Base-by-base conservation (phyloP, 2,888 invertebrate genomes). In the Ophonus ardosiacus region DNA sequence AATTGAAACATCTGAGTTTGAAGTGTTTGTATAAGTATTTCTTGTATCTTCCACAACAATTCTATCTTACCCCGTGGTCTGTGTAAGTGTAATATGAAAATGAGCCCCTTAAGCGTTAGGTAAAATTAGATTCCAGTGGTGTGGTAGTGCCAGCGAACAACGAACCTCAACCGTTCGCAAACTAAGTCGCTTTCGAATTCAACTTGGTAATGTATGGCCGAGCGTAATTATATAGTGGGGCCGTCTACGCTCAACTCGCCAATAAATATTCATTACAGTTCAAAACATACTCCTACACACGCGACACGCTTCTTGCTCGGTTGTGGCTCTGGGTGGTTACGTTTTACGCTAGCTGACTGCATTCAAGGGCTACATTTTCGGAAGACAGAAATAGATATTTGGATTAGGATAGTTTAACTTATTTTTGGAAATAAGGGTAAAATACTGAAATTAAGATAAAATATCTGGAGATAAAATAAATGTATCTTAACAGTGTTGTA, bases 241-340 rank as follows among this genome's bases (percentile, higher is more conserved):
- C 88, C 88, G 89, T 89, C 90, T 90, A 88, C 89, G 89, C 89
- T 89, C 89, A 87, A 89, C 89, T 89, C 87, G 87, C 87, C 89
- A 89, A 90, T 90, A 90, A 90, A 90, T 90, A 90, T 90, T 90
- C 90, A 90, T 90, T 89, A 89, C 88, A 87, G 88, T 89, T 88
- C 88, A 87, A 89, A 89, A 89, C 61, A 82, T 38, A 83, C 74
- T 59, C 74, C 68, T n/a, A 68, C 68, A 68, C 31, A 65, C 65
- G 65, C 63, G 13, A 63, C 63, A 68, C 68, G 31, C 38, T 13
- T 63, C 63, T 63, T 63, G 63, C 68, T 7, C 63, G 13, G 63
- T 31, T 1, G 31, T 65, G 24, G 24, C 8, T 65, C 6, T 24
- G 17, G 15, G 59, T 59, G 8, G 17, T 59, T 17, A 18, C 59